Evolutionary conservation across 2,888 invertebrate genomes (phyloP).

Genomic region (Dendrolimus houi): DNA sequence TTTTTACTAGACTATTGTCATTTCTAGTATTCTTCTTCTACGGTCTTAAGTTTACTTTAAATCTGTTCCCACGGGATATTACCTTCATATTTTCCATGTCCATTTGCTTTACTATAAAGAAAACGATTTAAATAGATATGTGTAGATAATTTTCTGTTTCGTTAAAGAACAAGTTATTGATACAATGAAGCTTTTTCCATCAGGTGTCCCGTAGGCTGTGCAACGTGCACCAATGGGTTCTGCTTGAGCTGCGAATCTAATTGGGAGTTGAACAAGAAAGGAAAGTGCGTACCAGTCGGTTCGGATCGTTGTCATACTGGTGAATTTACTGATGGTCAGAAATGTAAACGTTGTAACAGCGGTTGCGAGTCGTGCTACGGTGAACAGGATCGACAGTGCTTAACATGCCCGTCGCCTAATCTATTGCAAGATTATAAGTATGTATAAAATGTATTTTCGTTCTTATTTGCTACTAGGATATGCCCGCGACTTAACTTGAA

Average conservation of each 20-base stretch:
- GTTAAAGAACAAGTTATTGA: too few species aligned
- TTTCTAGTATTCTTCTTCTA: too few species aligned
- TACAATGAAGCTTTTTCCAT: conserved; percentile 4
- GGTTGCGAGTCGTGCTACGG: conserved; percentile 91
- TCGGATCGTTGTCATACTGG: conserved; percentile 82
- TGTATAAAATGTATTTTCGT: conserved; percentile 11
- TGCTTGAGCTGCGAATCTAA: conserved; percentile 85
- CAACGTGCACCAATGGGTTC: conserved; percentile 82
- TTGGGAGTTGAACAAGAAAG: conserved; percentile 86
- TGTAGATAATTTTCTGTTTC: too few species aligned
- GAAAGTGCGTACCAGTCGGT: conserved; percentile 82
- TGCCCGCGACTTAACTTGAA: too few species aligned
- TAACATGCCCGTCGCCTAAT: conserved; percentile 84
- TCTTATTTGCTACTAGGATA: too few species aligned
- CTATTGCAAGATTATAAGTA: conserved; percentile 79
- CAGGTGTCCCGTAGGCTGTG: conserved; percentile 86
- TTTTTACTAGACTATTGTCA: too few species aligned
- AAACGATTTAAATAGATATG: too few species aligned
- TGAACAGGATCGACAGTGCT: conserved; percentile 81
- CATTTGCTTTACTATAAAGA: too few species aligned
- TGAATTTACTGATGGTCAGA: conserved; percentile 77
- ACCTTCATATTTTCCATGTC: too few species aligned
- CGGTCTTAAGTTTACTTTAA: too few species aligned
- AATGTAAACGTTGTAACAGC: conserved; percentile 85
- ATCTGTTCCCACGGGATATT: too few species aligned